Percentiles rank a stretch among this genome's conserved stretches.
Conservation (phyloP, 2,888 invertebrate species). For the Melipona bicolor region DNA sequence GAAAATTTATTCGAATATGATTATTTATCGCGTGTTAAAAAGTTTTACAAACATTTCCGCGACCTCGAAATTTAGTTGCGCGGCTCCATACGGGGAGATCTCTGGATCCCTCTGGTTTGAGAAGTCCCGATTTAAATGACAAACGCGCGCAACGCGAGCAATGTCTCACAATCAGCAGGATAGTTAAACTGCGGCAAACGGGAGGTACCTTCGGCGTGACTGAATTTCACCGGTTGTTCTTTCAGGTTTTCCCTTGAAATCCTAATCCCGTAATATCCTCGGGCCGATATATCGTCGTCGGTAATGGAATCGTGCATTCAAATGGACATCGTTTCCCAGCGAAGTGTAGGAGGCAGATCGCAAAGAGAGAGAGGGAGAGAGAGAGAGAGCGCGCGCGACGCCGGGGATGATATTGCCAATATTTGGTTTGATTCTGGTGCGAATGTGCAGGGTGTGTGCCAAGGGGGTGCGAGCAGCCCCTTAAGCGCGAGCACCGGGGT, state of each 20-base stretch:
- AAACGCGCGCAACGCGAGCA: not conserved
- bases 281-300: conserved; percentile 72
- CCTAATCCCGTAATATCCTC: conserved; percentile 79
- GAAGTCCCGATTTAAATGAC: not conserved
- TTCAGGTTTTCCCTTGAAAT: conserved; percentile 67
- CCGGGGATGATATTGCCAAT: conserved; percentile 83
- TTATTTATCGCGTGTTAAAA: too few species aligned
- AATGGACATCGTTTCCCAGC: conserved; percentile 77
- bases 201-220: conserved; percentile 25
- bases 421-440: conserved; percentile 83
- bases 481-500: conserved; percentile 54
- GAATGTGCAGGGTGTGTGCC: conserved; percentile 70
- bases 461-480: conserved; percentile 65
- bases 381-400: conserved; percentile 57
- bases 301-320: conserved; percentile 79
- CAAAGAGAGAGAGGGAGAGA: conserved; percentile 36
- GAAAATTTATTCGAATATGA: too few species aligned
- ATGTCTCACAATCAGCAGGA: not conserved
- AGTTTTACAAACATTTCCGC: too few species aligned
- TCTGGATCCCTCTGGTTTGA: too few species aligned
- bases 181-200: not conserved
- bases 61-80: too few species aligned
- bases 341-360: conserved; percentile 68
- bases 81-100: too few species aligned
- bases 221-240: conserved; percentile 52